Percentiles rank a stretch among this genome's conserved stretches.
Conservation (phyloP, 2,888 invertebrate genomes). For the Zaprionus lineosus region DNA sequence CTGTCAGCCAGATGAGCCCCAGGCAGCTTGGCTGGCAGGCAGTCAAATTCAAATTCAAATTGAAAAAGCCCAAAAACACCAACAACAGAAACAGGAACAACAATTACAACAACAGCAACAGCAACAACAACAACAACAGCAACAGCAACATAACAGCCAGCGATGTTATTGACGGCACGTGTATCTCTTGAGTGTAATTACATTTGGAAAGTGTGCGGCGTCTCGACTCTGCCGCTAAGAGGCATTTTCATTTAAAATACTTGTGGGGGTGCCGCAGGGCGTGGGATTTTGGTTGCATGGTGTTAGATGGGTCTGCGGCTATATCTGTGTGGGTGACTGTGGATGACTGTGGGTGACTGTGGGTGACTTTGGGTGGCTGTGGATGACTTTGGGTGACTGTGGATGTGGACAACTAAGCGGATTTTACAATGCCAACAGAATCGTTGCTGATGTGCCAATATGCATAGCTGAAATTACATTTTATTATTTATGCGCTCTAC, state of each 20-base stretch:
- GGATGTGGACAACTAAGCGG: conserved; percentile 33
- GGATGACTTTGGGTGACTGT: too few relatives aligned
- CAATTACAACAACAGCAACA: conserved; percentile 14
- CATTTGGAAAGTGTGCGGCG: conserved; percentile 66
- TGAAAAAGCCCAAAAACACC: conserved; percentile 39
- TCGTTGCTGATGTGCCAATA: conserved; percentile 55
- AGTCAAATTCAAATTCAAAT: conserved; percentile 51
- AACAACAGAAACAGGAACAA: conserved; percentile 19
- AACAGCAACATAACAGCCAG: not conserved
- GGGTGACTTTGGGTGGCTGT: too few relatives aligned
- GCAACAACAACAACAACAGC: not conserved
- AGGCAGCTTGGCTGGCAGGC: conserved; percentile 26
- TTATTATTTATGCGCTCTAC: conserved; percentile 58
- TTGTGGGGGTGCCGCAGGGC: too few relatives aligned
- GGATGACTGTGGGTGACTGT: not conserved
- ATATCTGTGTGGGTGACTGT: not conserved
- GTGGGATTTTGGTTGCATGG: too few relatives aligned
- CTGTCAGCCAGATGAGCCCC: conserved; percentile 37
- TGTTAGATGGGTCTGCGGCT: too few relatives aligned
- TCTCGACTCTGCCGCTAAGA: conserved; percentile 44
- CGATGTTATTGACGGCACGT: conserved; percentile 64
- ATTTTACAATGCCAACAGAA: conserved; percentile 37
- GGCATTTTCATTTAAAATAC: conserved; percentile 44
- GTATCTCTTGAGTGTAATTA: conserved; percentile 73
- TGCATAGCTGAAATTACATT: conserved; percentile 57